phyloP scores from a whole-genome alignment of 2,113 vertebrate genomes.

The Laticauda laticaudata region DNA sequence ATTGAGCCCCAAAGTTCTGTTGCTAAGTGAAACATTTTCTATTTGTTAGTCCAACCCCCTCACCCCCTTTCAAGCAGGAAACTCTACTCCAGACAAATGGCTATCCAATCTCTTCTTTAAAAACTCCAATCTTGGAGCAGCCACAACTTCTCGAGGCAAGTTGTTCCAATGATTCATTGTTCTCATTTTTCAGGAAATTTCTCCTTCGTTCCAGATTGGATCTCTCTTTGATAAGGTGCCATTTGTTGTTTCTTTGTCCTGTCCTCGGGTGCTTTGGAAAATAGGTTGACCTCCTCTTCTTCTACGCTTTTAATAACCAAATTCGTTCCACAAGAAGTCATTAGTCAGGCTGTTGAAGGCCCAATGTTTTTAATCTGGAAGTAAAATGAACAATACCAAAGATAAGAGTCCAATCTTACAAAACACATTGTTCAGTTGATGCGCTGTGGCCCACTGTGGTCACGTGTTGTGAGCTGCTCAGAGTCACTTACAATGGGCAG shows the following conservation, averaged over 20 bases:
- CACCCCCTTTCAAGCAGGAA: too few relatives aligned
- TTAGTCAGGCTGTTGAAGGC: background rate
- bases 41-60: too few relatives aligned
- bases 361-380: conserved; percentile 32
- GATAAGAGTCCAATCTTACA: background rate
- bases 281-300: background rate
- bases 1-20: too few relatives aligned
- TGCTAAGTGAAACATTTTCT: too few relatives aligned
- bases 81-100: background rate
- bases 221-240: background rate
- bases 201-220: background rate
- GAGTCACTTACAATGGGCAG: background rate
- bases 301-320: background rate
- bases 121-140: background rate
- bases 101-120: background rate
- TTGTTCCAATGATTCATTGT: background rate
- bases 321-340: background rate
- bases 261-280: background rate
- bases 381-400: conserved; percentile 16
- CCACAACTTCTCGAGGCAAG: too few relatives aligned
- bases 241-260: background rate
- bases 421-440: background rate
- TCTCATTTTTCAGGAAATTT: background rate
- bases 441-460: conserved; percentile 19
- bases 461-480: background rate